A percentile compares a stretch with the other conserved stretches of the same genome.
phyloP scores from a whole-genome alignment of 2,113 vertebrate species.

The Nyctibius bracteatus region DNA sequence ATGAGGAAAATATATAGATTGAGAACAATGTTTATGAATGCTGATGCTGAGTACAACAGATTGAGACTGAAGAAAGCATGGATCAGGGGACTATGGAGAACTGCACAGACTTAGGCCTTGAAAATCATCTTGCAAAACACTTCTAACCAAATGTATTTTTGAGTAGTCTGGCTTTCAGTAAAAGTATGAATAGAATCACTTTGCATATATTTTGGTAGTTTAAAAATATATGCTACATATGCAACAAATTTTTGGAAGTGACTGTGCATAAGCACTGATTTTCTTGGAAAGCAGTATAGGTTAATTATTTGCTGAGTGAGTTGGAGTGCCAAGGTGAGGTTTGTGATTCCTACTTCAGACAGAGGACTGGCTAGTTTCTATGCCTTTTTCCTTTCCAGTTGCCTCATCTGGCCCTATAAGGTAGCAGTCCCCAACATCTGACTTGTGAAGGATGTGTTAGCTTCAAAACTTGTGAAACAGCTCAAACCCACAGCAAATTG shows the following conservation, averaged over 20 bases:
- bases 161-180: neutral
- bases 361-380: neutral
- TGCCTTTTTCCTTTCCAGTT: neutral
- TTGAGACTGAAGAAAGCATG: neutral
- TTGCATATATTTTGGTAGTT: neutral
- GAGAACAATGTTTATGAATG: neutral
- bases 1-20: neutral
- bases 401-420: rapidly evolving
- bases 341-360: neutral
- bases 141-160: neutral
- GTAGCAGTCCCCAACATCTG: neutral
- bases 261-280: neutral
- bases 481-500: neutral
- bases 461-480: neutral
- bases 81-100: neutral
- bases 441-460: neutral
- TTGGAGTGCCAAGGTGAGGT: neutral
- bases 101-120: neutral
- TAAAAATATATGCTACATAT: neutral
- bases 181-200: neutral
- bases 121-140: neutral
- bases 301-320: neutral
- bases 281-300: neutral
- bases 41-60: conserved; percentile 28
- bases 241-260: neutral